phyloP scores from a whole-genome alignment of 2,797 vertebrate genomes.

The Channa striata region DNA sequence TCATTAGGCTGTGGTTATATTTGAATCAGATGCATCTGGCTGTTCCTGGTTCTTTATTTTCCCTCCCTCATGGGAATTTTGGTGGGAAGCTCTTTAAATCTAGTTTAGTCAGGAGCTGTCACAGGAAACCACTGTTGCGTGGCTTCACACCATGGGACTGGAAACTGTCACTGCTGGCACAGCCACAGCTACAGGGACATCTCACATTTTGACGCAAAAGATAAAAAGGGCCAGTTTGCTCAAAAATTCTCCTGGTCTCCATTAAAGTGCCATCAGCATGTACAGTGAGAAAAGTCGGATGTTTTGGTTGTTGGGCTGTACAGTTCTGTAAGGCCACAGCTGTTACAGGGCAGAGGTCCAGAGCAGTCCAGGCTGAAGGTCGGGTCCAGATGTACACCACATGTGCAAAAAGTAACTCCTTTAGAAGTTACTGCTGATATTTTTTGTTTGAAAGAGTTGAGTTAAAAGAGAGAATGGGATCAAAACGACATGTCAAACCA shows the following conservation, averaged over 20 bases:
- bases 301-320: not conserved
- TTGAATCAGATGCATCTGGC: slow-evolving; percentile 23
- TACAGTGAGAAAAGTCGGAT: not conserved
- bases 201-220: not conserved
- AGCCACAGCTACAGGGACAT: slow-evolving; percentile 6
- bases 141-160: slow-evolving; percentile 26
- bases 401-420: too few species aligned
- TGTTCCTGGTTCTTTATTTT: slow-evolving; percentile 10
- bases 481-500: too few species aligned
- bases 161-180: not conserved
- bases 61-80: slow-evolving; percentile 8
- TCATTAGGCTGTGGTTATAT: slow-evolving; percentile 5
- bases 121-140: slow-evolving; percentile 26
- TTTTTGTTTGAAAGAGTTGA: too few species aligned
- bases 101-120: slow-evolving; percentile 38
- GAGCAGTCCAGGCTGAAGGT: slow-evolving; percentile 37
- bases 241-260: not conserved
- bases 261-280: not conserved
- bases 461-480: not conserved
- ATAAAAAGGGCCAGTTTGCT: not conserved
- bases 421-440: too few species aligned
- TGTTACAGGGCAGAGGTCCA: slow-evolving; percentile 50
- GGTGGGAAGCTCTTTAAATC: slow-evolving; percentile 42
- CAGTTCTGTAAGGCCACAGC: slow-evolving; percentile 44
- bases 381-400: slow-evolving; percentile 31